These are phyloP conservation scores for Drosophila stalkeri DNA, from an alignment of 2,888 invertebrate genomes.

Conservation along the genomic window DNA sequence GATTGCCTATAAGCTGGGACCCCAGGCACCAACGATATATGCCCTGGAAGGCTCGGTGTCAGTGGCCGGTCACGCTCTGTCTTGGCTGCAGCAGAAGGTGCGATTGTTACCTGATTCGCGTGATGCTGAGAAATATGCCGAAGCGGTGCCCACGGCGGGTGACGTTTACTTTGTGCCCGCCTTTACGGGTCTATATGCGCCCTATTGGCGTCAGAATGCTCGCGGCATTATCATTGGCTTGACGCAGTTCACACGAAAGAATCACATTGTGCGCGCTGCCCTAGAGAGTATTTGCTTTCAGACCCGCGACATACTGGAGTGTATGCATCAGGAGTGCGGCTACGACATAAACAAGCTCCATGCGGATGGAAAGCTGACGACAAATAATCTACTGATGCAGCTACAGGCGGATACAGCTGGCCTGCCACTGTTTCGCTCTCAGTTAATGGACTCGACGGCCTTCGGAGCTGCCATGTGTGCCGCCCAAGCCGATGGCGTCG, in stretches of 20 bases:
- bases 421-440: constrained; percentile 94
- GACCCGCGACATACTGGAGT: constrained; percentile 96
- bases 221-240: constrained; percentile 95
- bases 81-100: constrained; percentile 97
- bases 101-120: constrained; percentile 92
- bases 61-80: constrained; percentile 95
- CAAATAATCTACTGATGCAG: constrained; percentile 96
- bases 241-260: constrained; percentile 96
- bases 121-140: constrained; percentile 90
- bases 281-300: constrained; percentile 98
- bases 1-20: constrained; percentile 95
- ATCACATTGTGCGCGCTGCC: constrained; percentile 96
- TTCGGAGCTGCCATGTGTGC: constrained; percentile 97
- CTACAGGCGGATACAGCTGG: constrained; percentile 97
- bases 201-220: constrained; percentile 99
- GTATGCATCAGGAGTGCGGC: constrained; percentile 97
- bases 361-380: constrained; percentile 97
- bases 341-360: constrained; percentile 92
- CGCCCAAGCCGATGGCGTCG: constrained; percentile 91
- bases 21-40: constrained; percentile 91
- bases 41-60: constrained; percentile 99
- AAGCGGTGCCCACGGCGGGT: constrained; percentile 93
- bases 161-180: constrained; percentile 99
- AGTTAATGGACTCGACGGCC: constrained; percentile 95
- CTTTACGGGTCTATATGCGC: constrained; percentile 98